Conservation (phyloP, 2,888 invertebrate genomes). For the Microctonus hyperodae region DNA sequence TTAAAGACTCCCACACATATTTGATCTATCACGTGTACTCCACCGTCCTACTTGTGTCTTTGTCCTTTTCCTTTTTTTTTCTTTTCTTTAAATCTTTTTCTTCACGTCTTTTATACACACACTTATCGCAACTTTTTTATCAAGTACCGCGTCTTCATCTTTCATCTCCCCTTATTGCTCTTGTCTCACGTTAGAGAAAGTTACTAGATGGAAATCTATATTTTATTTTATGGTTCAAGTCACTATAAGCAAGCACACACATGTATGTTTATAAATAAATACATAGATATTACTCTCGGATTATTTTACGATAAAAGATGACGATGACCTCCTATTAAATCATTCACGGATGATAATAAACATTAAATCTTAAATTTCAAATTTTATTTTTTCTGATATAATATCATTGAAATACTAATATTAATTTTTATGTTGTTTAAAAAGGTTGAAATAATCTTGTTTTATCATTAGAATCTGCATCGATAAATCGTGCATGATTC, state of each 20-base stretch:
- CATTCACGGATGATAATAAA: conserved; percentile 11
- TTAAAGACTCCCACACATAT: conserved; percentile 54
- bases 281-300: conserved; percentile 28
- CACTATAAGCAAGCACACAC: not conserved
- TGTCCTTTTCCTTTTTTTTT: conserved; percentile 20
- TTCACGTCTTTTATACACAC: not conserved
- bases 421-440: too few relatives aligned
- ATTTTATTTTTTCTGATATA: too few relatives aligned
- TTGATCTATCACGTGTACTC: not conserved
- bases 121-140: not conserved
- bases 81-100: not conserved
- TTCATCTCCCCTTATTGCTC: not conserved
- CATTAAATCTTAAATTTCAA: too few relatives aligned
- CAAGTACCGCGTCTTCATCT: not conserved
- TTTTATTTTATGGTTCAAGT: conserved; percentile 58
- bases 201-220: conserved; percentile 63
- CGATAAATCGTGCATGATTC: not conserved
- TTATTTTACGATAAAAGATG: conserved; percentile 34
- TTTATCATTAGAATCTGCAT: not conserved
- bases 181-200: conserved; percentile 57
- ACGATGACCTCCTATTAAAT: conserved; percentile 26
- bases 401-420: too few relatives aligned
- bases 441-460: too few relatives aligned
- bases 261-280: conserved; percentile 12
- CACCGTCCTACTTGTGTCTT: conserved; percentile 27